These are phyloP conservation scores for Dione juno DNA, from an alignment of 2,888 invertebrate genomes.

Conservation along the genomic window DNA sequence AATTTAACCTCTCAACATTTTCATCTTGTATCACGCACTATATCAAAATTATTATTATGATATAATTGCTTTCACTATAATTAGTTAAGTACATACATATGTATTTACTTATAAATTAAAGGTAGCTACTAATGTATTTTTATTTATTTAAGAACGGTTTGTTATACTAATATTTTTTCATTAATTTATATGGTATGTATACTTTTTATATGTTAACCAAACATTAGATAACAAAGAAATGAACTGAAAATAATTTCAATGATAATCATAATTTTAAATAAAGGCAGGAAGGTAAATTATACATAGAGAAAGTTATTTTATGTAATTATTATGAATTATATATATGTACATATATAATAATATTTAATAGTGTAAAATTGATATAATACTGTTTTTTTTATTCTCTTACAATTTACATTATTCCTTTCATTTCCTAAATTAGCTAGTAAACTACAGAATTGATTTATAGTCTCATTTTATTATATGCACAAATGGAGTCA, in stretches of 20 bases:
- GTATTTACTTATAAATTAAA: too few relatives aligned
- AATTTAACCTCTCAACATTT: conserved; percentile 8
- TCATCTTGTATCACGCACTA: neutral
- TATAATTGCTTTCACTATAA: neutral
- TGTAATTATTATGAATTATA: neutral
- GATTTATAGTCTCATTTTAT: conserved; percentile 10
- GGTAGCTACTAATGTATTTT: too few relatives aligned
- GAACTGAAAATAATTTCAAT: neutral
- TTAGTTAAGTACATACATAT: too few relatives aligned
- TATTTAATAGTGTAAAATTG: too few relatives aligned
- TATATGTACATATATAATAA: neutral
- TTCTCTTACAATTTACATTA: neutral
- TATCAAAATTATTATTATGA: neutral
- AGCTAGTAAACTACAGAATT: neutral
- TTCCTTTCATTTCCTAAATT: neutral
- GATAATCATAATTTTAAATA: neutral
- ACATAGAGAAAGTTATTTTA: neutral
- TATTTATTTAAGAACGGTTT: too few relatives aligned
- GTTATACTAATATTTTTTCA: too few relatives aligned
- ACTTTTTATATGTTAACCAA: neutral
- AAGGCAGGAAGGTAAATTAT: neutral
- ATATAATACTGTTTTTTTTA: neutral
- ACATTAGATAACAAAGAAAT: neutral
- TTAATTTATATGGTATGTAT: neutral
- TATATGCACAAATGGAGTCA: conserved; percentile 2